Evolutionary conservation across 1,140 invertebrate species (phyloP).

Genomic region (Idris sp.): DNA sequence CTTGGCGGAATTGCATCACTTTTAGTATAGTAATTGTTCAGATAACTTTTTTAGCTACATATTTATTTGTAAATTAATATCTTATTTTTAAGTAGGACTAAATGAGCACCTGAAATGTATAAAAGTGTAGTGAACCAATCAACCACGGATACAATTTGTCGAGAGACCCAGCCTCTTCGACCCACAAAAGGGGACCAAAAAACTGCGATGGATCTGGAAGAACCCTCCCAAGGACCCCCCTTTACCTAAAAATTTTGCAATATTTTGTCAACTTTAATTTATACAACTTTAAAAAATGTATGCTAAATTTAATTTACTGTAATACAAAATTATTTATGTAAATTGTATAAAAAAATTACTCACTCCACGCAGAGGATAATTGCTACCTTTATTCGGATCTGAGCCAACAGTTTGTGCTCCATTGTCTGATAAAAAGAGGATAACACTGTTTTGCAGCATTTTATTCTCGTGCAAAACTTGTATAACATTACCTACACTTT

Average conservation of each 20-base stretch:
- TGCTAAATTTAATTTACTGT: too few relatives aligned
- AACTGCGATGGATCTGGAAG: conserved; percentile 85
- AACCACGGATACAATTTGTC: conserved; percentile 87
- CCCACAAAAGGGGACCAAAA: conserved; percentile 86
- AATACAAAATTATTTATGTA: conserved; percentile 1
- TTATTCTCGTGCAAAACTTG: conserved; percentile 81
- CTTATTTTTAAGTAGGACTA: background rate
- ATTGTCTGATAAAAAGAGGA: conserved; percentile 88
- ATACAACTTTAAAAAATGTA: too few relatives aligned
- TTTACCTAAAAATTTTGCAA: conserved; percentile 80
- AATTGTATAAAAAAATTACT: conserved; percentile 38
- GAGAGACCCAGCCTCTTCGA: conserved; percentile 81
- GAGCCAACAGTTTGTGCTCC: conserved; percentile 86
- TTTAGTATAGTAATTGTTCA: too few relatives aligned
- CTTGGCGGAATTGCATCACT: too few relatives aligned
- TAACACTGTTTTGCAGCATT: conserved; percentile 86
- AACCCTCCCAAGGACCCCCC: conserved; percentile 90
- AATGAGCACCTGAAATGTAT: conserved; percentile 79
- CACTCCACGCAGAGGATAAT: conserved; percentile 91
- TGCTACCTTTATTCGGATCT: conserved; percentile 88
- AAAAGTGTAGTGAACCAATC: conserved; percentile 93
- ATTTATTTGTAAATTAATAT: too few relatives aligned
- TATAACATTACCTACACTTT: conserved; percentile 88
- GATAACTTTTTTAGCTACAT: too few relatives aligned
- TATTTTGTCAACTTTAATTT: too few relatives aligned